Evolutionary conservation across 2,797 vertebrate genomes (phyloP).

Genomic region (Potorous gilbertii): DNA sequence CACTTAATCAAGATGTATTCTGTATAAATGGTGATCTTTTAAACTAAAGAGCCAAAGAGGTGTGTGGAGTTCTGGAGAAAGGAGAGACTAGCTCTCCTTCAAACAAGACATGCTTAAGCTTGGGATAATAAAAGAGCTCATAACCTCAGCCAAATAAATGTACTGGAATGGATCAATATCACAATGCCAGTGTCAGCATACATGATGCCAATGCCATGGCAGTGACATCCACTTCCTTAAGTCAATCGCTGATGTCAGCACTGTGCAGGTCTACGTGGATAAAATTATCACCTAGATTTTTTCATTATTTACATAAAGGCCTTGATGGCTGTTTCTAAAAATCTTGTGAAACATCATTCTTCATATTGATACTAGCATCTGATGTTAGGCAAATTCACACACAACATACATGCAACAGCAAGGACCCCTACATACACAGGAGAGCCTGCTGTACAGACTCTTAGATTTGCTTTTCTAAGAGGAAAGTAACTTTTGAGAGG

Average conservation of each 20-base stretch:
- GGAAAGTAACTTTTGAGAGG: too few relatives aligned
- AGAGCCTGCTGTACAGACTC: too few relatives aligned
- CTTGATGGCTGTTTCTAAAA: slow-evolving; percentile 20
- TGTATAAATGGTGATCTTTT: not conserved
- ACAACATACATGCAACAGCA: not conserved
- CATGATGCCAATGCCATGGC: not conserved
- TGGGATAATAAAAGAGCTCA: not conserved
- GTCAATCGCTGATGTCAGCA: not conserved
- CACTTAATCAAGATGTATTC: not conserved
- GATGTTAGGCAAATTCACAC: not conserved
- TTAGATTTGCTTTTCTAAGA: too few relatives aligned
- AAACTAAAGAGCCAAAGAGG: not conserved
- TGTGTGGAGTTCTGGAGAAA: not conserved
- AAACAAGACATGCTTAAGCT: not conserved
- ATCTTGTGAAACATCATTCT: not conserved
- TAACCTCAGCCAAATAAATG: not conserved
- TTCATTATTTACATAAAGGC: not conserved
- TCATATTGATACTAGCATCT: not conserved
- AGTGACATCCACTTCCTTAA: not conserved
- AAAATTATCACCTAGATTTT: not conserved
- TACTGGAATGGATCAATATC: not conserved
- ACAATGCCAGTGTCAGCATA: not conserved
- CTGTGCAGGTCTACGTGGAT: not conserved
- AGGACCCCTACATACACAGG: too few relatives aligned
- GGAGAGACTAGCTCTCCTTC: not conserved